Base-by-base conservation (phyloP, 2,113 vertebrate genomes). In the Triplophysa tibetana region DNA sequence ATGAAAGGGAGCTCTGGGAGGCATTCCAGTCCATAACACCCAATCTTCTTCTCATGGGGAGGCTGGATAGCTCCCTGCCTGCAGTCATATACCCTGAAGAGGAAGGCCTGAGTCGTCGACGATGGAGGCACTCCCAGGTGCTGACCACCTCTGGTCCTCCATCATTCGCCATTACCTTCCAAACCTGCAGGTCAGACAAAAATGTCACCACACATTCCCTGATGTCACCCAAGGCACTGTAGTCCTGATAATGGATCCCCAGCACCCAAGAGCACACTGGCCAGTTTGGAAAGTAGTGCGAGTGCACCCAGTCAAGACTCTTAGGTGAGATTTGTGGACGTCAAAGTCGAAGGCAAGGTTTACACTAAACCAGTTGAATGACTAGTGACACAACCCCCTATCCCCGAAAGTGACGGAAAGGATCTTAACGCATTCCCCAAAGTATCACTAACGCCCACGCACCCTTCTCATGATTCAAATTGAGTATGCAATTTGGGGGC, bases 91-190 rank as follows among this genome's bases (percentile, higher is more conserved):
- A 68, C 33, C 50, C 61, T 26, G 2, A 70, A 66, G 23, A 33
- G 4, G n/a, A 29, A 58, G 24, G 14, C 8, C 9, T 73, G 3
- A 56, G 70, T 56, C 23, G 19, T 50, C 16, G 23, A 13, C 4
- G 50, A 29, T 26, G 45, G 52, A 73, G 50, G 14, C 50, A 58
- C 21, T 58, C 70, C 11, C 70, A 45, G 43, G 1, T 45, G 1
- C 43, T 11, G 43, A 45, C 1, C 43, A 2, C 11, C 60, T 73
- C 26, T 73, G 70, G 26, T 56, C 29, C 21, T 26, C 70, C 9
- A 60, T 73, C 24, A n/a, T 73, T 7, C 24, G 54, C 45, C 70
- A 72, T 72, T 56, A 72, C 24, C 70, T 72, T 23, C 50, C 33
- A 5, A 38, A 38, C 50, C 16, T 24, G 29, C 70, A 74, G 26